Evolutionary conservation across 92 coral and sea anemone species (phyloP).

Genomic region (Porites lobata): DNA sequence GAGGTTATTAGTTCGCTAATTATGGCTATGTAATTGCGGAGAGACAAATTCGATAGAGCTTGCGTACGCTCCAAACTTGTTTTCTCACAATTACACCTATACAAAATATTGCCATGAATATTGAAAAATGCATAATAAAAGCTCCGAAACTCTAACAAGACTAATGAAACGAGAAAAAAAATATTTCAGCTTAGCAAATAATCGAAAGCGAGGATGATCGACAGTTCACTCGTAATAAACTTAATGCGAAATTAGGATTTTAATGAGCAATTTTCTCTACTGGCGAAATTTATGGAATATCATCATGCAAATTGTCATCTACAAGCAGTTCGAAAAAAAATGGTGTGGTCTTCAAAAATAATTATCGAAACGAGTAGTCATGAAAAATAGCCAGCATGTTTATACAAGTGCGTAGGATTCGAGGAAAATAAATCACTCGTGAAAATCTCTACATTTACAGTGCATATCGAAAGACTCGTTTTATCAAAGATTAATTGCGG

Average conservation of each 20-base stretch:
- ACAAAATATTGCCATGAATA: not conserved
- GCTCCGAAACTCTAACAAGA: not conserved
- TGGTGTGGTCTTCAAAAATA: not conserved
- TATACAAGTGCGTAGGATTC: not conserved
- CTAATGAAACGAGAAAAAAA: not conserved
- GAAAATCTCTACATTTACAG: conserved; percentile 9
- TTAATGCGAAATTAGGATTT: conserved; percentile 30
- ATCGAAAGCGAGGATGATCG: not conserved
- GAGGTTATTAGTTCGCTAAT: conserved; percentile 29
- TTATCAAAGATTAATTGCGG: conserved; percentile 49
- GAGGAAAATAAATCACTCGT: not conserved
- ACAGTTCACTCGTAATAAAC: conserved; percentile 36
- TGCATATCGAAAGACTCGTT: conserved; percentile 24
- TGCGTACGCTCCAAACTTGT: not conserved
- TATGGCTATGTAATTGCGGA: conserved; percentile 40
- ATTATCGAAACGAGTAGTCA: not conserved
- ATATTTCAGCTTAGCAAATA: conserved; percentile 28
- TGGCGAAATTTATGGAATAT: not conserved
- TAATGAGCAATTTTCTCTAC: conserved; percentile 42
- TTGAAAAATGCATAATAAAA: not conserved
- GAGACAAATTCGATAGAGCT: conserved; percentile 29
- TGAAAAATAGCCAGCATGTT: not conserved
- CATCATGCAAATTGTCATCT: not conserved
- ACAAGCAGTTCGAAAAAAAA: no score
- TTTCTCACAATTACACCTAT: not conserved